phyloP scores from a whole-genome alignment of 30 jellyfish, hydroid and myxozoan species.

The Hydra vulgaris region DNA sequence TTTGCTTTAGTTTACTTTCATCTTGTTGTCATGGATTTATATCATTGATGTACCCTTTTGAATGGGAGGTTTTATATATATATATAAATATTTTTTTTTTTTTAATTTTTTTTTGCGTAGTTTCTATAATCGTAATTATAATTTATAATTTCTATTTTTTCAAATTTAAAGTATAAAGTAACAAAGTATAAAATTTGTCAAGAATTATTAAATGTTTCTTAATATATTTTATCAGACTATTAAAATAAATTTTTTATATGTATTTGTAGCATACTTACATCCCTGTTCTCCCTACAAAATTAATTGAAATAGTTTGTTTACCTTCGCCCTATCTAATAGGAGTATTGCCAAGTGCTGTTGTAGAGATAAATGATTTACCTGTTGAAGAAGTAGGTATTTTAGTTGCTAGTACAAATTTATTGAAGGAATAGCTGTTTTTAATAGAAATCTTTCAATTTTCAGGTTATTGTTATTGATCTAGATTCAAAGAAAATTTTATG shows the following conservation, averaged over 20 bases:
- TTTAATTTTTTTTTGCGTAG: too few species aligned
- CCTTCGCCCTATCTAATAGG: conserved; percentile 87
- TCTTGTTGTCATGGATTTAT: conserved; percentile 77
- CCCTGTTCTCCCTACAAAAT: conserved; percentile 69
- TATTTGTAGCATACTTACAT: conserved; percentile 61
- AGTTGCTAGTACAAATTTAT: background rate
- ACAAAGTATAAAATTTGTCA: too few species aligned
- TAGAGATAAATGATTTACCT: conserved; percentile 61
- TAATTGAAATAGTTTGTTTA: conserved; percentile 64
- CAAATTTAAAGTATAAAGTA: too few species aligned
- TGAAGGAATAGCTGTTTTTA: background rate
- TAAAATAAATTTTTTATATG: too few species aligned
- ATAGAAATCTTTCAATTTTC: background rate
- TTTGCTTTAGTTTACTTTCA: conserved; percentile 41
- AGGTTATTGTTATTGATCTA: conserved; percentile 51
- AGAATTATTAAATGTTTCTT: too few species aligned
- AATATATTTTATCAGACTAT: too few species aligned
- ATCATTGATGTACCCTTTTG: conserved; percentile 64
- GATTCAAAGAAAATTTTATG: conserved; percentile 27
- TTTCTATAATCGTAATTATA: too few species aligned
- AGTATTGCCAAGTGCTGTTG: conserved; percentile 41
- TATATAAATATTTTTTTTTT: too few species aligned
- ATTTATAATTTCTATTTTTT: too few species aligned
- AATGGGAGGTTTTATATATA: conserved; percentile 55
- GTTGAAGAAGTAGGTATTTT: conserved; percentile 41